A percentile compares a stretch with the other conserved stretches of the same genome.
Evolutionary conservation across 2,113 vertebrate species (phyloP).

Genomic region (Chlorodrepanis virens): DNA sequence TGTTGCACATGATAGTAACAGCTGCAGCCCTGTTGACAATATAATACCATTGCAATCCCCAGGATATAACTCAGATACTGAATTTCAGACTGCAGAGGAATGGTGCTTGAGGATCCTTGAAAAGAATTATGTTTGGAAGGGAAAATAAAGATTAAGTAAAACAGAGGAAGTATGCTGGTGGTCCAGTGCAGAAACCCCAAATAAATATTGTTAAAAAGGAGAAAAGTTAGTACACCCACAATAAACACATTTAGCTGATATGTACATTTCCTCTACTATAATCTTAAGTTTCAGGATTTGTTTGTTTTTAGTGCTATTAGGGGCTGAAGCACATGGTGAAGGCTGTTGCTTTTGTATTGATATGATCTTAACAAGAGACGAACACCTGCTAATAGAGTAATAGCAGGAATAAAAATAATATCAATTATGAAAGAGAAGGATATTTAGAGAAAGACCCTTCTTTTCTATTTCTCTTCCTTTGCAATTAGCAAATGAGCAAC

Average conservation of each 20-base stretch:
- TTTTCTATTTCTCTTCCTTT: background rate
- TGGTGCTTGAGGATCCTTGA: background rate
- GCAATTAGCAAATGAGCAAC: background rate
- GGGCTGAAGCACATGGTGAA: background rate
- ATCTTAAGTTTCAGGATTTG: background rate
- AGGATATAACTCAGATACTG: slow-evolving; percentile 39
- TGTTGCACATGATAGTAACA: slow-evolving; percentile 14
- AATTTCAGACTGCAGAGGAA: slow-evolving; percentile 4
- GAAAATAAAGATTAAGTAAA: background rate
- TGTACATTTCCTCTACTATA: background rate
- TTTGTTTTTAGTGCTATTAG: background rate
- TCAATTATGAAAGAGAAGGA: background rate
- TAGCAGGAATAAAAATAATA: background rate
- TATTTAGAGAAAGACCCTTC: background rate
- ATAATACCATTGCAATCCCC: slow-evolving; percentile 48
- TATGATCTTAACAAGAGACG: background rate
- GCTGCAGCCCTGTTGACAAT: slow-evolving; percentile 43
- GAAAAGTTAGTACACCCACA: background rate
- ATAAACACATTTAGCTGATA: background rate
- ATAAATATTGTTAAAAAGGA: background rate
- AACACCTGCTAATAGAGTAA: background rate
- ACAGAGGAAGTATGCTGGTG: background rate
- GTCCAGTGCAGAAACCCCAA: background rate
- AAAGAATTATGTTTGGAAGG: slow-evolving; percentile 21
- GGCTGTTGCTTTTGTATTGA: background rate